Percentiles rank a stretch among this genome's conserved stretches.
phyloP scores from a whole-genome alignment of 1,140 invertebrate genomes.

The Bombus impatiens region DNA sequence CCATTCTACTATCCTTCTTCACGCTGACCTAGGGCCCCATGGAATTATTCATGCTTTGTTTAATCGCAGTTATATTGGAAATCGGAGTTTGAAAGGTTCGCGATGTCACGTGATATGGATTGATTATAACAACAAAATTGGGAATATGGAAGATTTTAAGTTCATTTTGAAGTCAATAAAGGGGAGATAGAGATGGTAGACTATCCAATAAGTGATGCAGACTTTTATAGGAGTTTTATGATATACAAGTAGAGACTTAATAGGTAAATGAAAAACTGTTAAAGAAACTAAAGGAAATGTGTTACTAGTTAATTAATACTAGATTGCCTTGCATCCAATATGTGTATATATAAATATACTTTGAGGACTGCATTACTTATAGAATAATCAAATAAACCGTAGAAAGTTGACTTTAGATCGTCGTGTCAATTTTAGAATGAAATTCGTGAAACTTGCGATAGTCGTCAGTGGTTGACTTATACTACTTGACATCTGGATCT shows the following conservation, averaged over 20 bases:
- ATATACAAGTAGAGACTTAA: neutral
- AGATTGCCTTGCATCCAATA: neutral
- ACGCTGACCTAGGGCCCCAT: neutral
- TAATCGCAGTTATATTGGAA: neutral
- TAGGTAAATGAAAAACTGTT: too few species aligned
- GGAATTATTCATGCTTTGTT: neutral
- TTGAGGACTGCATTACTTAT: neutral
- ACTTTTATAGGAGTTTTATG: neutral
- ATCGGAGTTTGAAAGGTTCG: neutral
- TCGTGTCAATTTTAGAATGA: neutral
- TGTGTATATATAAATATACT: neutral
- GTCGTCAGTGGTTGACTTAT: neutral
- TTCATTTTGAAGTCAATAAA: neutral
- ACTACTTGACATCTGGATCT: neutral
- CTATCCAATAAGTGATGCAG: too few species aligned
- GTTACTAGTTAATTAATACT: neutral
- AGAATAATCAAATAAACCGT: neutral
- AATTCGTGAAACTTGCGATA: neutral
- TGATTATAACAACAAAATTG: neutral
- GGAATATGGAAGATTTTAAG: neutral
- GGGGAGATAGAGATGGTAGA: too few species aligned
- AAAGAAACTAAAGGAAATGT: too few species aligned
- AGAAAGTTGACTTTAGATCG: neutral
- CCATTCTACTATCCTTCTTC: slow-evolving; percentile 46
- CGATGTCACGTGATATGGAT: neutral